These are phyloP conservation scores for Leptopilina clavipes DNA, from an alignment of 1,140 invertebrate genomes.

Conservation along the genomic window DNA sequence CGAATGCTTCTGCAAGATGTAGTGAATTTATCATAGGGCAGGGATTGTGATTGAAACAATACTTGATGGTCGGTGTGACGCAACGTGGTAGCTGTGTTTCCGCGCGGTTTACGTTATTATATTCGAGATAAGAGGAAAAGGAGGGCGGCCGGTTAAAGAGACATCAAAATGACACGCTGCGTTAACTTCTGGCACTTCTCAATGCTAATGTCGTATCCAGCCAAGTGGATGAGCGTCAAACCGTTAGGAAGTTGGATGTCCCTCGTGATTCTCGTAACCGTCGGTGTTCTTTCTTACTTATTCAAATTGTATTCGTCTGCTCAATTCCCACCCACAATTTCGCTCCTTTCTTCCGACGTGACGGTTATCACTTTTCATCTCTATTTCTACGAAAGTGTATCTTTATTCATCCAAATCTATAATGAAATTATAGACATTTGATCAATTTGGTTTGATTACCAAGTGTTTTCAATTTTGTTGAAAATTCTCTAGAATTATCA, in stretches of 20 bases:
- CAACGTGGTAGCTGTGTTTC: conserved; percentile 10
- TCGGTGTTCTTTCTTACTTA: conserved; percentile 59
- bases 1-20: not conserved
- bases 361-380: conserved; percentile 19
- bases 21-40: not conserved
- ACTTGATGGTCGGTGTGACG: not conserved
- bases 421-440: no score
- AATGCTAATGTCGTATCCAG: conserved; percentile 64
- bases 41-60: conserved; percentile 22
- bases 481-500: no score
- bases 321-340: conserved; percentile 36
- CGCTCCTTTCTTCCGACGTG: conserved; percentile 36
- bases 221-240: conserved; percentile 60
- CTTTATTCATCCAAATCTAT: no score
- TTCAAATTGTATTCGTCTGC: conserved; percentile 62
- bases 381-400: not conserved
- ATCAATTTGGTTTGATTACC: no score
- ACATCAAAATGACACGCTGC: conserved; percentile 69
- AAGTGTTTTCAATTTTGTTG: no score
- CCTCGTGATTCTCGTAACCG: conserved; percentile 61
- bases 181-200: conserved; percentile 69
- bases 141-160: conserved; percentile 60
- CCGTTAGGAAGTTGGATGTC: conserved; percentile 62
- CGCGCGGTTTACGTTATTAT: conserved; percentile 47
- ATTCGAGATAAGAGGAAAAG: not conserved